Percentiles rank a stretch among this genome's conserved stretches.
Evolutionary conservation across 2,797 vertebrate species (phyloP).

Genomic region (Etheostoma perlongum): DNA sequence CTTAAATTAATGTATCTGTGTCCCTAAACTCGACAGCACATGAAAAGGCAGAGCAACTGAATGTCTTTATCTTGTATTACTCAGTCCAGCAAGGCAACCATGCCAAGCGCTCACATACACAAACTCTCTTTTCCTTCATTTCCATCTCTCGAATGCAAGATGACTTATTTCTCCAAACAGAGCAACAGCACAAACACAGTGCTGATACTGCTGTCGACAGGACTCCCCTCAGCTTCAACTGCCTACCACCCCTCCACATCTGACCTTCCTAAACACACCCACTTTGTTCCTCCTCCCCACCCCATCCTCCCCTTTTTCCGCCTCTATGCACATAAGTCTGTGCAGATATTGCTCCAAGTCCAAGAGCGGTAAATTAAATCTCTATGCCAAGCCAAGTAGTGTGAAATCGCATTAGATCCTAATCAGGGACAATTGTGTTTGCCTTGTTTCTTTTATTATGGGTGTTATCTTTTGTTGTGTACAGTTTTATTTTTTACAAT

Average conservation of each 20-base stretch:
- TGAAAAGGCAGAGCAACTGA: conserved; percentile 55
- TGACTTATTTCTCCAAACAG: conserved; percentile 76
- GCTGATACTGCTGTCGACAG: conserved; percentile 68
- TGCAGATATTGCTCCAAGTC: conserved; percentile 68
- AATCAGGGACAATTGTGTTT: conserved; percentile 76
- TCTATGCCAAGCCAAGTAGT: conserved; percentile 71
- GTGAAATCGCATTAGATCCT: conserved; percentile 83
- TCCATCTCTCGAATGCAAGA: conserved; percentile 44
- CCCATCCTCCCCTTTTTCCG: conserved; percentile 32
- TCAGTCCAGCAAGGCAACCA: conserved; percentile 31
- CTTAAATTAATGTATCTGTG: conserved; percentile 27
- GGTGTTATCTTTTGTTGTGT: conserved; percentile 47
- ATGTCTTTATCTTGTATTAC: conserved; percentile 43
- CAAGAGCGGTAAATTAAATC: conserved; percentile 76
- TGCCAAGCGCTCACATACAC: conserved; percentile 16
- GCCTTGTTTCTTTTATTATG: conserved; percentile 45
- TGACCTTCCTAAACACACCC: conserved; percentile 49
- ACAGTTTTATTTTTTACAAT: conserved; percentile 21
- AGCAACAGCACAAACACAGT: conserved; percentile 66
- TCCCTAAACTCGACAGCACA: conserved; percentile 49
- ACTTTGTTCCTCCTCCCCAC: conserved; percentile 17
- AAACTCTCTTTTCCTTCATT: conserved; percentile 4
- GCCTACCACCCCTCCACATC: conserved; percentile 29
- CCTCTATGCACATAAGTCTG: conserved; percentile 57
- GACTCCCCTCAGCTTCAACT: conserved; percentile 54